Evolutionary conservation across 2,797 vertebrate genomes (phyloP).

Genomic region (Orientallactaga sibirica): DNA sequence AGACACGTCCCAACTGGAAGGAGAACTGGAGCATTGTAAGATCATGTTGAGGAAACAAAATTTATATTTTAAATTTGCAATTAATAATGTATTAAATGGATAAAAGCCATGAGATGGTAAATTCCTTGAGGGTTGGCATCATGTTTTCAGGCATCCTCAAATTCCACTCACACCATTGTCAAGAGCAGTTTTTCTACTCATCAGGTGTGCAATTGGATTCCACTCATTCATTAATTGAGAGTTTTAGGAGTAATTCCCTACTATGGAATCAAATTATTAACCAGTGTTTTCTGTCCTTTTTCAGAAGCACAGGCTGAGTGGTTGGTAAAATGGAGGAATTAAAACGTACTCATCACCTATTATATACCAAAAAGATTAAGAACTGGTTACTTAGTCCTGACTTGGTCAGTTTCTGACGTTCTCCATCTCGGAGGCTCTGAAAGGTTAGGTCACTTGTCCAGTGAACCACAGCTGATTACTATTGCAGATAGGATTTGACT

Average conservation of each 20-base stretch:
- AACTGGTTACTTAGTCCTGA: not conserved
- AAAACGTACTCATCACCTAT: constrained; percentile 4
- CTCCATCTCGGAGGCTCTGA: not conserved
- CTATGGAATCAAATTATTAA: constrained; percentile 41
- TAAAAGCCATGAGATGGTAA: not conserved
- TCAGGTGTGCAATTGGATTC: constrained; percentile 22
- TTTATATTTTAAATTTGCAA: constrained; percentile 49
- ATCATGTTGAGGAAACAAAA: constrained; percentile 35
- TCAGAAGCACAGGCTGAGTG: not conserved
- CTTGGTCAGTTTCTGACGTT: not conserved
- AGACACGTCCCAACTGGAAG: not conserved
- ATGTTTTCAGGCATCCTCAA: constrained; percentile 8
- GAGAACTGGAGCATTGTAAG: not conserved
- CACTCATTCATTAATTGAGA: constrained; percentile 24
- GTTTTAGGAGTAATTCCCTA: constrained; percentile 27
- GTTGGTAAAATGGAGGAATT: not conserved
- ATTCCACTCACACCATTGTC: not conserved
- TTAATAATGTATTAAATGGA: constrained; percentile 26
- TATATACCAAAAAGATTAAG: constrained; percentile 32
- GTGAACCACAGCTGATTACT: not conserved
- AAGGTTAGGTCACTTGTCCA: not conserved
- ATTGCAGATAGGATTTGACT: not conserved
- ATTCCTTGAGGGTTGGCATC: not conserved
- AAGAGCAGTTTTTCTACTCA: not conserved
- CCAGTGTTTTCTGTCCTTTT: not conserved